Evolutionary conservation across 1,140 invertebrate genomes (phyloP).

Genomic region (Pseudomyrmex dendroicus): DNA sequence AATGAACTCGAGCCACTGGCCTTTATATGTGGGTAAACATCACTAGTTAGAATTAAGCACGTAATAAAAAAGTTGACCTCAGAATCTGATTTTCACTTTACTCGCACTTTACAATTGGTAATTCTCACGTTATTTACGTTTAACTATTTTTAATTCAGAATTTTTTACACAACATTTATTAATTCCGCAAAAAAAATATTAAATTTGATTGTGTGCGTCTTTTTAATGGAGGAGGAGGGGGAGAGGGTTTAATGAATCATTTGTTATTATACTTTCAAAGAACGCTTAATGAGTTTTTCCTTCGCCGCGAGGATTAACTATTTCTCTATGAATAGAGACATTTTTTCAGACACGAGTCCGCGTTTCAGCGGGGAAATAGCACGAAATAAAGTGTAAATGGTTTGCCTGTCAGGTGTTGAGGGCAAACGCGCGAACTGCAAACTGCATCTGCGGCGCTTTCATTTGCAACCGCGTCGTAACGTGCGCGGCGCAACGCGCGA

Average conservation of each 20-base stretch:
- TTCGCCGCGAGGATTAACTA: not conserved
- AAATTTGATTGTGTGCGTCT: no score
- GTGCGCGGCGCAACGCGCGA: not conserved
- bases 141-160: no score
- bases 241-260: not conserved
- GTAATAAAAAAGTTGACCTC: no score
- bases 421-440: conserved; percentile 20
- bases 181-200: no score
- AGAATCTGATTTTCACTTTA: no score
- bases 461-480: conserved; percentile 39
- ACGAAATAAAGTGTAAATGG: conserved; percentile 40
- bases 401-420: conserved; percentile 26
- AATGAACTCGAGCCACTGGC: no score
- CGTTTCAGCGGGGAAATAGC: not conserved
- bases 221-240: no score
- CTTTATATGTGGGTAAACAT: not conserved
- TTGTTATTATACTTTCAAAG: not conserved
- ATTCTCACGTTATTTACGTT: no score
- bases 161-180: no score
- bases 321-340: not conserved
- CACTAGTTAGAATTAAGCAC: not conserved
- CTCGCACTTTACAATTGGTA: no score
- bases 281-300: conserved; percentile 2
- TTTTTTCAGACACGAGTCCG: not conserved
- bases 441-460: conserved; percentile 39